These are phyloP conservation scores for Zaprionus lachaisei DNA, from an alignment of 1,140 invertebrate genomes.

Conservation along the genomic window DNA sequence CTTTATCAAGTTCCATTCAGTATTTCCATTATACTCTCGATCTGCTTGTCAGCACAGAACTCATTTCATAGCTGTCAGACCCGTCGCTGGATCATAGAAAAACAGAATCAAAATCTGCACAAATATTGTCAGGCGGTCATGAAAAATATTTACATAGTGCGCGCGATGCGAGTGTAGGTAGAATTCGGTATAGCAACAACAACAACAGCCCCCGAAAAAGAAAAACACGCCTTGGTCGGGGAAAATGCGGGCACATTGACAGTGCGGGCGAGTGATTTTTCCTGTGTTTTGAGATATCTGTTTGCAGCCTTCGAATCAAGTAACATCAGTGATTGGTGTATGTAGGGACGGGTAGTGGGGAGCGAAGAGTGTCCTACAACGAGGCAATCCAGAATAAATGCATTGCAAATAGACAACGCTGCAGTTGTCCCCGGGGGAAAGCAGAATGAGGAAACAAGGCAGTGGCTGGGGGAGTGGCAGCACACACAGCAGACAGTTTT, in stretches of 20 bases:
- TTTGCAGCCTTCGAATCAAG: constrained; percentile 43
- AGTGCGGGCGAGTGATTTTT: constrained; percentile 81
- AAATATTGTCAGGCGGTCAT: constrained; percentile 74
- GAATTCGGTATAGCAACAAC: constrained; percentile 45
- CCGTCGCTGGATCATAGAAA: constrained; percentile 1
- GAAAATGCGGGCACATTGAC: constrained; percentile 80
- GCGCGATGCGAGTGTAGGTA: constrained; percentile 58
- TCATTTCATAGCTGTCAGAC: constrained; percentile 1
- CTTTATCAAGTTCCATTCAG: not conserved
- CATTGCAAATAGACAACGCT: constrained; percentile 68
- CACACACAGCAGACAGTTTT: constrained; percentile 49
- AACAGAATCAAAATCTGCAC: constrained; percentile 60
- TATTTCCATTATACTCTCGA: not conserved
- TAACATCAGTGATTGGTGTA: constrained; percentile 5
- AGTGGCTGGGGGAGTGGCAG: not conserved
- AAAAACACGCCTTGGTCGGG: constrained; percentile 14
- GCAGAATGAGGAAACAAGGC: not conserved
- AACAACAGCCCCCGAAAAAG: constrained; percentile 17
- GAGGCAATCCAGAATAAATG: constrained; percentile 76
- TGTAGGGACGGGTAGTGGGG: constrained; percentile 12
- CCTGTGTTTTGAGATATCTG: constrained; percentile 65
- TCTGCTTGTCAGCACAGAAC: not conserved
- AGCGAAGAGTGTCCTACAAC: constrained; percentile 14
- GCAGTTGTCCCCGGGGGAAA: constrained; percentile 53
- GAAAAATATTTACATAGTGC: constrained; percentile 79